A percentile compares a stretch with the other conserved stretches of the same genome.
These are phyloP conservation scores for Lepus oiostolus DNA, from an alignment of 2,797 vertebrate species.

Conservation along the genomic window DNA sequence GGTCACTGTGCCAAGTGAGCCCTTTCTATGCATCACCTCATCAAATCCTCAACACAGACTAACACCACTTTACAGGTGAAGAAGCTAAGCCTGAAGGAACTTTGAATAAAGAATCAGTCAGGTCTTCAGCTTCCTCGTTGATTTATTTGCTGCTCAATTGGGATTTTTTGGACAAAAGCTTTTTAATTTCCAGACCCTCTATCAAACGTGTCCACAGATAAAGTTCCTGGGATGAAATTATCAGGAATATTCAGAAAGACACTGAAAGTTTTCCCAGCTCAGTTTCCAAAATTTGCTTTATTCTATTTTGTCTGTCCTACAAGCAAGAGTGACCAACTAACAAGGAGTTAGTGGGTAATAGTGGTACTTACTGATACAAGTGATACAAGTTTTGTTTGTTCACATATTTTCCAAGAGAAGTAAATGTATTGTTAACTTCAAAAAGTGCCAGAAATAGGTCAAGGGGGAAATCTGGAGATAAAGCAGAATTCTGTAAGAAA, in stretches of 20 bases:
- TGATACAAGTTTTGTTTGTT: no score
- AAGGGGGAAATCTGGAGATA: no score
- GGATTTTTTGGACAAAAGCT: not conserved
- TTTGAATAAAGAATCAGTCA: not conserved
- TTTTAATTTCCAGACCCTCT: not conserved
- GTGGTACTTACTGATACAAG: no score
- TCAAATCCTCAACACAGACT: not conserved
- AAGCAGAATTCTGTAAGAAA: not conserved
- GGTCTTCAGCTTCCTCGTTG: not conserved
- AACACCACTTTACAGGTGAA: not conserved
- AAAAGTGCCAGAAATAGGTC: no score
- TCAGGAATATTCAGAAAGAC: not conserved
- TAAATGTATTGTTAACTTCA: no score
- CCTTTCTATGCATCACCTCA: not conserved
- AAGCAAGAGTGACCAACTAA: not conserved
- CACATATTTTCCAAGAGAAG: no score
- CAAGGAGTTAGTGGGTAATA: not conserved
- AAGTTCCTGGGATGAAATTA: not conserved
- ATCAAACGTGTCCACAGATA: not conserved
- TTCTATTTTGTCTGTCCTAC: not conserved
- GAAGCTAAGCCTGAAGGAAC: not conserved
- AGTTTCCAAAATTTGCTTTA: not conserved
- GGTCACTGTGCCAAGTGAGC: not conserved
- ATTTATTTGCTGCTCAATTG: slow-evolving; percentile 4
- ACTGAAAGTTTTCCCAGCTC: not conserved